Percentiles rank a stretch among this genome's conserved stretches.
These are phyloP conservation scores for Rhinichthys klamathensis DNA, from an alignment of 2,113 vertebrate genomes.

Conservation along the genomic window DNA sequence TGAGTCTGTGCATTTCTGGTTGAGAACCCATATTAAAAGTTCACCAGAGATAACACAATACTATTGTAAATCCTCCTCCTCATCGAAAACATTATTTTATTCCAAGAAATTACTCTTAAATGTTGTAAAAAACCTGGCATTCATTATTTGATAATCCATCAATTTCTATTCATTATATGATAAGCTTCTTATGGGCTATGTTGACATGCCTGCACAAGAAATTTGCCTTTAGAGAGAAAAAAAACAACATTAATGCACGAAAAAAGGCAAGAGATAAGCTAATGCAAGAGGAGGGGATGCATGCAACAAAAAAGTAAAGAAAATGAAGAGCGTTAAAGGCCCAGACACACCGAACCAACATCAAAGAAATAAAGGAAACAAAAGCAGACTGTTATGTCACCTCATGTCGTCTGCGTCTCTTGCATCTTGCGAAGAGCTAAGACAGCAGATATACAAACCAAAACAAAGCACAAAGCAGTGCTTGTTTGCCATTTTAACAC, in stretches of 20 bases:
- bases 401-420: background rate
- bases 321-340: background rate
- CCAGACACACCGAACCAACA: background rate
- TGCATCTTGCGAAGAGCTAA: background rate
- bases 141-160: conserved; percentile 17
- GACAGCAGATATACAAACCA: background rate
- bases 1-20: too few species aligned
- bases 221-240: background rate
- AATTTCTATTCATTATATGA: conserved; percentile 15
- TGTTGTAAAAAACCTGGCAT: background rate
- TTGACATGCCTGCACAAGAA: background rate
- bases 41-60: background rate
- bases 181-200: background rate
- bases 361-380: background rate
- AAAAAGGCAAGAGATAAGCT: background rate
- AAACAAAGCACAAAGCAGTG: background rate
- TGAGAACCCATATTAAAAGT: too few species aligned
- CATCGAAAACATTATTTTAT: background rate
- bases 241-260: background rate
- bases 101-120: background rate
- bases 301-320: background rate
- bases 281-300: background rate
- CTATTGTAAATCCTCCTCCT: background rate
- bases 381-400: background rate
- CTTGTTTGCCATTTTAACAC: background rate